Evolutionary conservation across 2,888 invertebrate species (phyloP), one percentile per base, ranked within the genome.

Genomic region (Carpatolechia fugitivella): DNA sequence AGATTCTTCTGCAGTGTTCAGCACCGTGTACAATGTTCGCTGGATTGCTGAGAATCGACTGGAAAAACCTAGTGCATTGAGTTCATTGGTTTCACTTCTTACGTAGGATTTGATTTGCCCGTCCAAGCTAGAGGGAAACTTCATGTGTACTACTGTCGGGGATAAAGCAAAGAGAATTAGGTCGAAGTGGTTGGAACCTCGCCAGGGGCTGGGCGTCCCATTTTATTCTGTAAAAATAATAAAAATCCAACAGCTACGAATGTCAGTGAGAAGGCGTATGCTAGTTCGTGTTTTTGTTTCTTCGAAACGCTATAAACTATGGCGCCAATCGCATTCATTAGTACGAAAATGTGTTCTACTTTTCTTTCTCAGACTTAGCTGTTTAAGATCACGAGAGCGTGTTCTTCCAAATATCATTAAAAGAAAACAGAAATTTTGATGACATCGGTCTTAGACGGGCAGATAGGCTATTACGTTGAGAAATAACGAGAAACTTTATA

Each of bases 161-260:
- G 78, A 82, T 84, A 82, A 84, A 85, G 78, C 78, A 79, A 76
- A 72, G 74, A 69, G 81, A 86, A 85, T 82, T 84, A 76, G 86
- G 86, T 87, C 87, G 81, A 74, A 69, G 69, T 70, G 52, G 10
- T 52, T 52, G 52, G 52, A 52, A 41, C 54, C 46, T 18, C 31
- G 31, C 49, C 54, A 36, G 50, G 36, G 52, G 31, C 41, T 29
- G 49, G 50, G 38, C 31, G 41, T 41, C 31, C 11, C 31, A 20
- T 41, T 52, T 52, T 41, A 52, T 52, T 55, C 52, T 35, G 35
- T 44, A 44, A 55, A 55, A 49, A 49, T 55, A 38, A 49, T 36
- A 49, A 44, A 44, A 44, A 44, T 24, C 44, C 44, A 29, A 44
- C 44, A 29, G 33, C 33, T n/a, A 44, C 20, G 44, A 44, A 44